Conservation (phyloP, 2,113 vertebrate genomes). For the Oreochromis tanganicae region DNA sequence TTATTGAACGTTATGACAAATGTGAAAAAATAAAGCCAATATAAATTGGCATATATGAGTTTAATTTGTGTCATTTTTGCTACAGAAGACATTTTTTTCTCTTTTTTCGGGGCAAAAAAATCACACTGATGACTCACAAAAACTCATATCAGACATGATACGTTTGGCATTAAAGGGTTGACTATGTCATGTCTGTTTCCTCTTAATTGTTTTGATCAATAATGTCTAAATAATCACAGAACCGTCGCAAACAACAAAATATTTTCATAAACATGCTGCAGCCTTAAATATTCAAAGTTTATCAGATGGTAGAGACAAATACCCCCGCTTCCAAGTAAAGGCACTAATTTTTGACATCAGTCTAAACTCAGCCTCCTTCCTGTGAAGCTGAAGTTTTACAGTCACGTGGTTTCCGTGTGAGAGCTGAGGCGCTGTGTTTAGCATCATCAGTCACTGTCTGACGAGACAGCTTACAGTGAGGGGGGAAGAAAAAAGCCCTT, state of each 20-base stretch:
- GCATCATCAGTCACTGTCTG: conserved; percentile 29
- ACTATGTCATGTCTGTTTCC: neutral
- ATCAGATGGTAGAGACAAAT: neutral
- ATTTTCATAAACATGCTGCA: neutral
- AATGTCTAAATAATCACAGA: neutral
- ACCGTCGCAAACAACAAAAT: neutral
- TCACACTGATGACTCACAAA: neutral
- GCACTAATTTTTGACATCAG: neutral
- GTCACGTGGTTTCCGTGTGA: neutral
- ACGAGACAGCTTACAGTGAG: neutral
- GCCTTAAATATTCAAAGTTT: neutral
- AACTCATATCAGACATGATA: neutral
- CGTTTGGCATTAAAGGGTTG: neutral
- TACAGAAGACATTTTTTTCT: neutral
- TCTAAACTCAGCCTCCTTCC: neutral
- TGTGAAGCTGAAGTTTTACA: neutral
- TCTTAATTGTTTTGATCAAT: neutral
- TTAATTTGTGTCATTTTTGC: neutral
- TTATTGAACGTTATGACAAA: neutral
- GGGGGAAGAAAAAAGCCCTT: neutral
- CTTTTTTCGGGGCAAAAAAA: fast-evolving
- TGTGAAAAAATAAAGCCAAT: neutral
- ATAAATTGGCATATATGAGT: neutral
- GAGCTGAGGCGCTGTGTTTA: conserved; percentile 1
- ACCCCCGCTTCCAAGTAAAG: neutral